phyloP scores from a whole-genome alignment of 2,888 invertebrate species.

The Orthonychiurus folsomi region DNA sequence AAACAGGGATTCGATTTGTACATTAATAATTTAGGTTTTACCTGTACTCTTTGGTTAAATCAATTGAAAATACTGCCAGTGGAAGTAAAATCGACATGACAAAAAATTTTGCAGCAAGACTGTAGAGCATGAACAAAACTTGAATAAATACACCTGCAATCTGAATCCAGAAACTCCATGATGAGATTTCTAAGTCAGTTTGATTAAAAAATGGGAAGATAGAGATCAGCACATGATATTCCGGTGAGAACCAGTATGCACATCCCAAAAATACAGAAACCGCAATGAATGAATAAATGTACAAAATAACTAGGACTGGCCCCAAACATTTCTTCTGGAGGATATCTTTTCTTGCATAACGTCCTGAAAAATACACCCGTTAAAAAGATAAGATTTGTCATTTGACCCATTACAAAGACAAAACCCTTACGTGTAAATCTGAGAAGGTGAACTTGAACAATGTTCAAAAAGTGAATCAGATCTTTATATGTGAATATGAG shows the following conservation, averaged over 20 bases:
- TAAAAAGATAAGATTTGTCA: not conserved
- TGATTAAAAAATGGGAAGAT: not conserved
- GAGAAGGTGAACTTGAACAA: not conserved
- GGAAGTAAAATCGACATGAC: not conserved
- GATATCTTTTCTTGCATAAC: not conserved
- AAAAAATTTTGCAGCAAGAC: not conserved
- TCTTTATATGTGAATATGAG: not conserved
- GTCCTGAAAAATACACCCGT: not conserved
- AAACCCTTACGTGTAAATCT: not conserved
- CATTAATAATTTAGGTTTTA: not conserved
- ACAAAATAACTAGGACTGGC: not conserved
- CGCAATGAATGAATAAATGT: not conserved
- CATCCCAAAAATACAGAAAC: not conserved
- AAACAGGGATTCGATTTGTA: not conserved
- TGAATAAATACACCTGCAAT: no score
- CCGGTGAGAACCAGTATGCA: not conserved
- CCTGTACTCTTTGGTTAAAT: not conserved
- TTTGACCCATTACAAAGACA: not conserved
- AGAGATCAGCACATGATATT: not conserved
- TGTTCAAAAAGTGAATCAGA: not conserved
- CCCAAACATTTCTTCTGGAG: not conserved
- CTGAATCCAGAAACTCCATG: no score
- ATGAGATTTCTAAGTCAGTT: not conserved
- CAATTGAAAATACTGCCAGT: not conserved
- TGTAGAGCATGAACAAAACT: not conserved